Evolutionary conservation across 2,113 vertebrate species (phyloP).

Genomic region (Addax nasomaculatus): DNA sequence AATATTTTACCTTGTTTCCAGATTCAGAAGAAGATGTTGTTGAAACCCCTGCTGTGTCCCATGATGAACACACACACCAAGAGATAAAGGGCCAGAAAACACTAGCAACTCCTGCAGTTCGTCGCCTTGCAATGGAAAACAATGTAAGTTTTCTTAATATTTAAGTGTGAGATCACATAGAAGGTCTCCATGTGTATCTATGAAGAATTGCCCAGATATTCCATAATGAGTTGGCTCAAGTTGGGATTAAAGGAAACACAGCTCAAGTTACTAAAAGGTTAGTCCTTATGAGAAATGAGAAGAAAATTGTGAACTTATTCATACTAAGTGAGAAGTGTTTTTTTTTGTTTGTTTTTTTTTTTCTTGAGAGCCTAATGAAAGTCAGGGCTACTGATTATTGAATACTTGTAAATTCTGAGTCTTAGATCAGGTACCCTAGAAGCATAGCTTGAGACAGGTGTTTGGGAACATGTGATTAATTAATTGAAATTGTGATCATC

Average conservation of each 20-base stretch:
- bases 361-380: neutral
- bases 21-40: conserved; percentile 94
- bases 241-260: neutral
- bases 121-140: conserved; percentile 97
- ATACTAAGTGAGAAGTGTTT: neutral
- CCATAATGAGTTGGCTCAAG: neutral
- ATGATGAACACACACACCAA: conserved; percentile 96
- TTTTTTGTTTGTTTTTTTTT: neutral
- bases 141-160: conserved; percentile 84
- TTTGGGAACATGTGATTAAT: neutral
- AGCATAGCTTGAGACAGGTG: neutral
- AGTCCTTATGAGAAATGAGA: neutral
- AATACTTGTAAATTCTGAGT: neutral
- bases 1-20: conserved; percentile 62
- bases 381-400: neutral
- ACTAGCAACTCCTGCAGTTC: conserved; percentile 94
- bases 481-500: neutral
- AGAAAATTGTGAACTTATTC: neutral
- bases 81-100: conserved; percentile 97
- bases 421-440: neutral
- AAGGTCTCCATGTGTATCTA: neutral
- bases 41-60: conserved; percentile 93
- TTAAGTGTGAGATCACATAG: neutral
- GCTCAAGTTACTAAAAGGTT: neutral
- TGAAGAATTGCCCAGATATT: neutral